Evolutionary conservation across 1,140 invertebrate species (phyloP).

Genomic region (Dolichoris vasculosae): DNA sequence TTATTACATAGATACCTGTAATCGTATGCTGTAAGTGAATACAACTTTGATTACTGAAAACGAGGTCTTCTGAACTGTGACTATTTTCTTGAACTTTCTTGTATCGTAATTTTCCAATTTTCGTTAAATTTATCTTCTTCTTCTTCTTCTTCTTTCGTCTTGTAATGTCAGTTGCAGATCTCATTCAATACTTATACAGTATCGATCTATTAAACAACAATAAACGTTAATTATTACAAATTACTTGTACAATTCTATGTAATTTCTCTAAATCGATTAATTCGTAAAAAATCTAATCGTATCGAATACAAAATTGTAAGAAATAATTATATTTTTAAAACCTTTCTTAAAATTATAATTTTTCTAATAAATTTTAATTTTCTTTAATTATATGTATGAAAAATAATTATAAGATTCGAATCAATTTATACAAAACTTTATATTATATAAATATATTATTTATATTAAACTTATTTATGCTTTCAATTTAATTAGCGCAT

Average conservation of each 20-base stretch:
- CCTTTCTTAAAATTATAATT: no score
- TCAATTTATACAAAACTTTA: no score
- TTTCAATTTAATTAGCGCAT: no score
- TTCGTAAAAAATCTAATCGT: neutral
- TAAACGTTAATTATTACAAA: neutral
- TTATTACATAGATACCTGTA: neutral
- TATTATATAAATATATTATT: no score
- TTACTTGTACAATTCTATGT: neutral
- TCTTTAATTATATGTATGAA: no score
- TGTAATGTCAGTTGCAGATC: conserved; percentile 32
- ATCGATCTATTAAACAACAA: neutral
- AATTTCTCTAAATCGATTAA: neutral
- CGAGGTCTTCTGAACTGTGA: conserved; percentile 61
- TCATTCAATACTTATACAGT: conserved; percentile 22
- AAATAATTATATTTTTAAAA: no score
- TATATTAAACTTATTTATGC: no score
- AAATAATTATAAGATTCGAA: no score
- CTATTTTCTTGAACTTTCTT: conserved; percentile 63
- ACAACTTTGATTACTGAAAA: conserved; percentile 68
- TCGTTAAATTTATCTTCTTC: conserved; percentile 21
- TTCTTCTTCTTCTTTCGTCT: neutral
- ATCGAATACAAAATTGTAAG: neutral
- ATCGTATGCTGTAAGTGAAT: conserved; percentile 63
- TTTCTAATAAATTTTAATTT: no score
- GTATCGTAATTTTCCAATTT: conserved; percentile 47